These are phyloP conservation scores for Melieria crassipennis DNA, from an alignment of 2,888 invertebrate genomes.

Conservation along the genomic window DNA sequence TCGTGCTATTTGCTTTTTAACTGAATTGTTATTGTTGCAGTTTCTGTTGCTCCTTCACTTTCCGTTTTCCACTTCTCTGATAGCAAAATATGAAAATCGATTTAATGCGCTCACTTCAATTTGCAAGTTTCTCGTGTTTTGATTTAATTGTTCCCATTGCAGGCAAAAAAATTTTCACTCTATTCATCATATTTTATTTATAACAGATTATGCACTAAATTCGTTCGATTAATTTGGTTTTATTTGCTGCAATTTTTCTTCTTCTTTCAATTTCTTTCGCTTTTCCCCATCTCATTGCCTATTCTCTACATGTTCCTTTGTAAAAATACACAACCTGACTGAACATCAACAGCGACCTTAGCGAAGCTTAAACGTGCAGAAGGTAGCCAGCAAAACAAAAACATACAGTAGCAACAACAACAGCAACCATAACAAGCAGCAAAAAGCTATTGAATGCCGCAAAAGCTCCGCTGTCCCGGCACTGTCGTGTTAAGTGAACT, in stretches of 20 bases:
- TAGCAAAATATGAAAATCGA: no score
- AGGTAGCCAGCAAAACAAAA: not conserved
- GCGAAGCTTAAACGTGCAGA: constrained; percentile 27
- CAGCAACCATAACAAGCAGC: constrained; percentile 9
- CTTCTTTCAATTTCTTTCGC: not conserved
- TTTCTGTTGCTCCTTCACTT: constrained; percentile 2
- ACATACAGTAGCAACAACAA: constrained; percentile 9
- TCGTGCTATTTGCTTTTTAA: no score
- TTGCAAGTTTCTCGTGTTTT: no score
- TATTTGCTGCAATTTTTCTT: not conserved
- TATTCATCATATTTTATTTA: no score
- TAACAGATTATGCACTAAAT: no score
- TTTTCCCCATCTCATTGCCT: not conserved
- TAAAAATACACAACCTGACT: constrained; percentile 43
- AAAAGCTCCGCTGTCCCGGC: constrained; percentile 6
- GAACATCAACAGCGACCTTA: constrained; percentile 25
- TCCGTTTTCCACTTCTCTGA: not conserved
- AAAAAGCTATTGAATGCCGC: not conserved
- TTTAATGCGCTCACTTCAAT: no score
- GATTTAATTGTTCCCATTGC: no score
- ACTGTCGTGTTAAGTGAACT: no score
- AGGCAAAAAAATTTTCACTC: no score
- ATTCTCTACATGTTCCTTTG: constrained; percentile 35
- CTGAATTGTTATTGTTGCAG: not conserved
- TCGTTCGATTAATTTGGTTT: no score